Evolutionary conservation across 2,113 vertebrate species (phyloP).

Genomic region (Hiodon alosoides): DNA sequence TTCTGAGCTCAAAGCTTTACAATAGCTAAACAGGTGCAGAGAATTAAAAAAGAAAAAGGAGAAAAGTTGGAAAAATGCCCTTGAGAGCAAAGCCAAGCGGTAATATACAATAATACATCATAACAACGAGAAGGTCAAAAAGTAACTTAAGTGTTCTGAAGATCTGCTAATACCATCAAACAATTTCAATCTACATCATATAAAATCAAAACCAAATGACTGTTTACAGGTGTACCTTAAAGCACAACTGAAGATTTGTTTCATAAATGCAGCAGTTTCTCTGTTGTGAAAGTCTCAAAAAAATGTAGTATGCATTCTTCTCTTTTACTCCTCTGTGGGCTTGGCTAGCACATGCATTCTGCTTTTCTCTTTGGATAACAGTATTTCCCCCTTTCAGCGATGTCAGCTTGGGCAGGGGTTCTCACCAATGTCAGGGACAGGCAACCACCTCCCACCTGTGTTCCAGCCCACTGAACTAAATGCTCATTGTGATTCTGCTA

Average conservation of each 20-base stretch:
- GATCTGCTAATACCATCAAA: constrained; percentile 55
- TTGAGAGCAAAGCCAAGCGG: constrained; percentile 65
- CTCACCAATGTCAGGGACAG: background rate
- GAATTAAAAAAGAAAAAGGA: constrained; percentile 26
- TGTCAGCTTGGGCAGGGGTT: background rate
- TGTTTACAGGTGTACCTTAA: constrained; percentile 72
- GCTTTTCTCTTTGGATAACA: constrained; percentile 66
- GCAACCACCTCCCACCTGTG: background rate
- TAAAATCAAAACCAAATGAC: constrained; percentile 49
- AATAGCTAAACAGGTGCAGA: constrained; percentile 66
- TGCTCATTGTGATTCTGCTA: background rate
- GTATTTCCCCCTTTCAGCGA: constrained; percentile 20
- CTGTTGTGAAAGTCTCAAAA: constrained; percentile 48
- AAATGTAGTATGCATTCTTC: constrained; percentile 23
- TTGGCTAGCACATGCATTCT: constrained; percentile 41
- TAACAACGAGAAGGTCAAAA: constrained; percentile 56
- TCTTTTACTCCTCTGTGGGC: constrained; percentile 36
- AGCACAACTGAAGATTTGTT: constrained; percentile 56
- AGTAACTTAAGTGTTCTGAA: constrained; percentile 59
- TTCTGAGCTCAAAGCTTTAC: constrained; percentile 68
- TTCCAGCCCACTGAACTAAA: background rate
- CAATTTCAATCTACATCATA: constrained; percentile 58
- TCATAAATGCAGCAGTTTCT: constrained; percentile 64
- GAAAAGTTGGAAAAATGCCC: constrained; percentile 52
- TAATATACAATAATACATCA: constrained; percentile 72